phyloP scores from a whole-genome alignment of 2,888 invertebrate species.

The Patella ulyssiponensis region DNA sequence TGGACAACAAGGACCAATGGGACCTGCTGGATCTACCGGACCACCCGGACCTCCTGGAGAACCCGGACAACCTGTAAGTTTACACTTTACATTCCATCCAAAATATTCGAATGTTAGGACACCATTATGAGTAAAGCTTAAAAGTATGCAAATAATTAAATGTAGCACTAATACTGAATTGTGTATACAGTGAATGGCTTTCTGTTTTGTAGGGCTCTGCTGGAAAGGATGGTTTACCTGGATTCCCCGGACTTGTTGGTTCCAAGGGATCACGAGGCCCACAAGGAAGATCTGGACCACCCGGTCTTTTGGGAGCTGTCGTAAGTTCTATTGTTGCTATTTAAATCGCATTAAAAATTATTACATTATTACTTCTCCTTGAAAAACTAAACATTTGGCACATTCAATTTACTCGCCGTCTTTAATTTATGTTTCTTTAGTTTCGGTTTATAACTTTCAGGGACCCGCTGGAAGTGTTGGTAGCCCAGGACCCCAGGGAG shows the following conservation, averaged over 20 bases:
- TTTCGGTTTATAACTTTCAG: conserved; percentile 29
- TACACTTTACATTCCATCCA: too few relatives aligned
- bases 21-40: conserved; percentile 60
- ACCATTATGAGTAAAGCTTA: too few relatives aligned
- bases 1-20: conserved; percentile 57
- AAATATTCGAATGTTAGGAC: too few relatives aligned
- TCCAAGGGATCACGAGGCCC: conserved; percentile 81
- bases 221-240: conserved; percentile 52
- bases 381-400: too few relatives aligned
- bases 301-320: conserved; percentile 75
- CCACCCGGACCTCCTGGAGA: conserved; percentile 58
- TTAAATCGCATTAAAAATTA: background rate
- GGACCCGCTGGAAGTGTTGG: conserved; percentile 53
- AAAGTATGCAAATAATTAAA: too few relatives aligned
- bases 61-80: conserved; percentile 51
- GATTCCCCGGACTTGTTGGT: conserved; percentile 73
- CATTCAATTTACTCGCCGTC: too few relatives aligned
- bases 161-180: too few relatives aligned
- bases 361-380: background rate
- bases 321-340: conserved; percentile 17
- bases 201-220: conserved; percentile 42
- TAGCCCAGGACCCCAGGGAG: conserved; percentile 52
- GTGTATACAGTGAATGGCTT: too few relatives aligned
- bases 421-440: background rate
- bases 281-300: conserved; percentile 80